Base-by-base conservation (phyloP, 30 jellyfish, hydroid and myxozoan species). In the Nemopilema nomurai region DNA sequence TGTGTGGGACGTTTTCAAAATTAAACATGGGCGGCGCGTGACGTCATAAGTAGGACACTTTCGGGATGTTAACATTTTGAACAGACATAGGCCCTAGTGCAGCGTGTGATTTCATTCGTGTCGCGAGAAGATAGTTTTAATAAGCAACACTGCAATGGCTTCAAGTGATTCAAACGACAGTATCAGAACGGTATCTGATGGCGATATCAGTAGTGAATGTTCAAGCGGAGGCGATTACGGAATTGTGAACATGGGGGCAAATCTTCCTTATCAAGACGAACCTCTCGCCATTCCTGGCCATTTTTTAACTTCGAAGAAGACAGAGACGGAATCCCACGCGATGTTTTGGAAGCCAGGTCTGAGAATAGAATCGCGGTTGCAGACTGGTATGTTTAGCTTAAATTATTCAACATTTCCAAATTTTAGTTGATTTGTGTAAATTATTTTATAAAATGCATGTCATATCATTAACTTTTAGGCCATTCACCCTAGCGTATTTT, bases 21-120 rank as follows among this genome's bases (percentile, higher is more conserved):
- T 51, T 78, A 51, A 62, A 19, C 71, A 67, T 78, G 88, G 57
- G 57, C 57, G 13, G 57, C 57, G 57, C 57, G 57, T 41, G 57
- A 78, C 88, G 79, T 78, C 64, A 78, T 57, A 31, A 50, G 78
- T 78, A 57, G 88, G 67, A 51, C 79, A 22, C 74, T 41, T 41
- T 41, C 57, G 57, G 57, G 57, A 41, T 41, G 57, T 41, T 41
- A 41, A 41, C 57, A 41, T 41, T 41, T 41, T 41, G 57, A 41
- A 41, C 57, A 41, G 57, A 41, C 57, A 41, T 41, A n/a, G n/a
- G n/a, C n/a, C n/a, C n/a, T n/a, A 41, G 57, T 41, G 57, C 57
- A 41, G 57, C 57, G 57, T 41, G 57, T 13, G 57, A 41, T 41
- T 41, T 41, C 57, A 41, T 41, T 41, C 57, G 57, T 41, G 57